Evolutionary conservation across 1,140 invertebrate genomes (phyloP), one percentile per base, ranked within the genome.

Genomic region (Heliothis virescens): DNA sequence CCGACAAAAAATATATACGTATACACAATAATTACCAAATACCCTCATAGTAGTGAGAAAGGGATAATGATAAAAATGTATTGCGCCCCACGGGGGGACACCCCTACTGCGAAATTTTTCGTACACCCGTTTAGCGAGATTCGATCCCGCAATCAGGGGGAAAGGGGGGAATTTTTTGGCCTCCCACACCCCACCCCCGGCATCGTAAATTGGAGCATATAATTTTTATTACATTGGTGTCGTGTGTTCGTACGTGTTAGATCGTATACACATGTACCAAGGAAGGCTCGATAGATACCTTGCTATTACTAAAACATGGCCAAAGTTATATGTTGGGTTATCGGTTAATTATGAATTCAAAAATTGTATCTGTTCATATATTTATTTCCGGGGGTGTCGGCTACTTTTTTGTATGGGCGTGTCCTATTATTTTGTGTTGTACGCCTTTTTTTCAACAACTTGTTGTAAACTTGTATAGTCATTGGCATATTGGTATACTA

Each of bases 151-250:
- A 94, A 93, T 94, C 92, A 91, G 91, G 89, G 91, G 85, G 21
- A 16, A 83, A 15, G 50, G 82, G 91, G 90, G 82, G 89, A 87
- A 71, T 86, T 89, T 92, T 93, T 93, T 91, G 88, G 87, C 87
- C 82, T 81, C 83, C 87, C 80, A 85, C 69, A 78, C 82, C 85
- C 85, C 76, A 78, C 85, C 86, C 89, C 85, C 78, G 57, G 81
- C 87, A 86, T 90, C 92, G 92, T 94, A 94, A 94, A 94, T 94
- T 94, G 93, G 92, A 92, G 93, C 92, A 94, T 94, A 94, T 94
- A 94, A 94, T 94, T 94, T 94, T 94, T 94, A 94, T 94, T 94
- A 93, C 92, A 86, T 81, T 82, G 83, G 86, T 91, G 92, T 92
- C 91, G 91, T 93, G 88, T 94, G 89, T 89, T 81, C 83, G 83